Conservation (phyloP, 2,113 vertebrate genomes). For the Astatotilapia flaviijosephi region DNA sequence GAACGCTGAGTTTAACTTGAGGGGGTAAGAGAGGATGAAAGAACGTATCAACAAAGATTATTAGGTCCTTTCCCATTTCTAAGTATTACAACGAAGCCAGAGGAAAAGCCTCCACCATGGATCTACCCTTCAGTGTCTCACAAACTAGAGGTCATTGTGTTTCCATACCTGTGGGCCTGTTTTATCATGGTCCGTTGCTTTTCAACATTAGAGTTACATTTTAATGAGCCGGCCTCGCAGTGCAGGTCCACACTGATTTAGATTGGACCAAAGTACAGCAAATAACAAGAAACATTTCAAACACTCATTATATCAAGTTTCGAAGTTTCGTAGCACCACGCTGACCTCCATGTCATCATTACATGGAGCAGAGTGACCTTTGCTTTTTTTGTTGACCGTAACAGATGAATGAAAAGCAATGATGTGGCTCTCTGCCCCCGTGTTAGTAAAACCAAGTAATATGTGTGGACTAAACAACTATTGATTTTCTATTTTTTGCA, state of each 20-base stretch:
- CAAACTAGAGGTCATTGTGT: background rate
- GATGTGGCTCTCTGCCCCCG: background rate
- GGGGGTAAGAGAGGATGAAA: background rate
- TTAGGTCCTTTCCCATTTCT: background rate
- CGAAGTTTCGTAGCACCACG: background rate
- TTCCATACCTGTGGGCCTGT: background rate
- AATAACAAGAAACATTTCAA: background rate
- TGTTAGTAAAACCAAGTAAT: background rate
- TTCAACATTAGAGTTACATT: background rate
- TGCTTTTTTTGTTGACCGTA: background rate
- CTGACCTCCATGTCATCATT: background rate
- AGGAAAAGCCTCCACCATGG: background rate
- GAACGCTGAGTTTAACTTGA: background rate
- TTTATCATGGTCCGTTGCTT: background rate
- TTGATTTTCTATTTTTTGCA: constrained; percentile 44
- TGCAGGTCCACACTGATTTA: background rate
- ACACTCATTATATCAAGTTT: background rate
- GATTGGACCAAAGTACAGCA: background rate
- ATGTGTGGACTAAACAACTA: constrained; percentile 25
- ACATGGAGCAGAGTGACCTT: background rate
- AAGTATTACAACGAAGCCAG: background rate
- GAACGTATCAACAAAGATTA: background rate
- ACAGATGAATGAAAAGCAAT: background rate
- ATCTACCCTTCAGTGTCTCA: background rate
- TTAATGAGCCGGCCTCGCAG: background rate